Evolutionary conservation across 53 echinoderm and acorn worm species (phyloP).

Genomic region (Zoroaster sp.): DNA sequence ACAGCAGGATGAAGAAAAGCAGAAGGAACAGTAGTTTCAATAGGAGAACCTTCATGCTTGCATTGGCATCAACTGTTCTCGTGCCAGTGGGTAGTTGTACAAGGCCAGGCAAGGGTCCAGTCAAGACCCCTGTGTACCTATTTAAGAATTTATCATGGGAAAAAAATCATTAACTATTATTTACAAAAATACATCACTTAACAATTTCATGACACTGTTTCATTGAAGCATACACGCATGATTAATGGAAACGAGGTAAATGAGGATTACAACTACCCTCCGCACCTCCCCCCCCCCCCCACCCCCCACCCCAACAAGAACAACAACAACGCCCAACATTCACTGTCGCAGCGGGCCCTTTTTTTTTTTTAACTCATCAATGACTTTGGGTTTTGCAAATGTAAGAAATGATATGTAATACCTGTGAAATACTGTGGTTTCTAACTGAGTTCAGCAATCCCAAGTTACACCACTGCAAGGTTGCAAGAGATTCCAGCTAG

Average conservation of each 20-base stretch:
- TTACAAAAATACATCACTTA: not conserved
- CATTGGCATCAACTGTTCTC: not conserved
- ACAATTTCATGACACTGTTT: not conserved
- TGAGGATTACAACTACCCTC: not conserved
- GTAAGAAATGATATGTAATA: too few relatives aligned
- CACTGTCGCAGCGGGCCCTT: too few relatives aligned
- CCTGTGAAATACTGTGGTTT: too few relatives aligned
- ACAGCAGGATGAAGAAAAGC: constrained; percentile 73
- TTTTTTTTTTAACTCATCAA: too few relatives aligned
- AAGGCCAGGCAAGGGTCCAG: not conserved
- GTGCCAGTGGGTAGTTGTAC: not conserved
- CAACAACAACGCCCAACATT: not conserved
- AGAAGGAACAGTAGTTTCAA: constrained; percentile 73
- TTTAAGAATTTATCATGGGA: not conserved
- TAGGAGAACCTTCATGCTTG: constrained; percentile 54
- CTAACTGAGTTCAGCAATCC: too few relatives aligned
- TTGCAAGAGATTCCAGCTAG: too few relatives aligned
- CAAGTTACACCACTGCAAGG: too few relatives aligned
- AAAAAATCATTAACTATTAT: not conserved
- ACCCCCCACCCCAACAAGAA: not conserved
- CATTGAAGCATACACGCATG: not conserved
- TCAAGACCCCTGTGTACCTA: not conserved
- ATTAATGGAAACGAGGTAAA: not conserved
- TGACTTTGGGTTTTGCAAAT: too few relatives aligned
- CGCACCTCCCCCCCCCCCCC: not conserved